These are phyloP conservation scores for Drosophila mimica DNA, from an alignment of 2,888 invertebrate species.

Conservation along the genomic window DNA sequence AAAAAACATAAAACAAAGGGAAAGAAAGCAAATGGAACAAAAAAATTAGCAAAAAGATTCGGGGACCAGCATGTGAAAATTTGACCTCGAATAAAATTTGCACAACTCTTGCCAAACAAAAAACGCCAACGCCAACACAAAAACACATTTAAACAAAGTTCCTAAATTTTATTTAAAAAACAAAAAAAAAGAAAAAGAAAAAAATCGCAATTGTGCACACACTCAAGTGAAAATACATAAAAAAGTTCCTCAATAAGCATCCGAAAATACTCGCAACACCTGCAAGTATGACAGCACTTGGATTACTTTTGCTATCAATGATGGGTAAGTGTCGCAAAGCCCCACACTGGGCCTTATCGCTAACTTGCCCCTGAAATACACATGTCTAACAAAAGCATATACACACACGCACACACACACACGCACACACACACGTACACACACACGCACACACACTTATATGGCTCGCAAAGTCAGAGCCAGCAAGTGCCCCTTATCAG, in stretches of 20 bases:
- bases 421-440: neutral
- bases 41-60: neutral
- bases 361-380: constrained; percentile 48
- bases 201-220: constrained; percentile 7
- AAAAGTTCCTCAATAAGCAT: constrained; percentile 56
- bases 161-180: constrained; percentile 20
- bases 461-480: neutral
- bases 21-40: neutral
- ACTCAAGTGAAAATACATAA: constrained; percentile 9
- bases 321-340: constrained; percentile 75
- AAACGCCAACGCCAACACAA: constrained; percentile 14
- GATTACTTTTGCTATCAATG: constrained; percentile 81
- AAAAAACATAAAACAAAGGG: constrained; percentile 8
- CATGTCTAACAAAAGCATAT: neutral
- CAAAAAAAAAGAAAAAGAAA: neutral
- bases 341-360: constrained; percentile 42
- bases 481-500: constrained; percentile 35
- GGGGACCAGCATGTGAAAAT: constrained; percentile 48
- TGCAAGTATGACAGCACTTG: constrained; percentile 70
- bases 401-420: constrained; percentile 5
- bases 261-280: constrained; percentile 32
- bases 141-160: constrained; percentile 19
- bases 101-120: constrained; percentile 66
- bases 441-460: neutral
- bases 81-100: constrained; percentile 32